phyloP scores from a whole-genome alignment of 2,888 invertebrate genomes.

The Gymnosoma rotundatum region DNA sequence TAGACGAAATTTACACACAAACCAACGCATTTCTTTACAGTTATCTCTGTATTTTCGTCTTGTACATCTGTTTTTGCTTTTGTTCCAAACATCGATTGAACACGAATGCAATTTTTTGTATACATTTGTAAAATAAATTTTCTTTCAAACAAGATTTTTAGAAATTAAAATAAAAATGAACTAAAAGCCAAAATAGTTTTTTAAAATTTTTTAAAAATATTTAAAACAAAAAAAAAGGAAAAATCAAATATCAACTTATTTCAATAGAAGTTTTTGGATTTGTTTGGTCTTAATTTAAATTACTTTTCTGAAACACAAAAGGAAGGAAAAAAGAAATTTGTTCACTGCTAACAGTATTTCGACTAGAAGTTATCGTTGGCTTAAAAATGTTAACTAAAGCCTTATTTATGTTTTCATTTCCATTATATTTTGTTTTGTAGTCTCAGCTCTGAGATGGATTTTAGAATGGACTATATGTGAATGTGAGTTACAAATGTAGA shows the following conservation, averaged over 20 bases:
- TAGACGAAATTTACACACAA: too few species aligned
- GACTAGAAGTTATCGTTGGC: slow-evolving; percentile 49
- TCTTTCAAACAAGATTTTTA: too few species aligned
- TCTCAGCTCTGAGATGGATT: slow-evolving; percentile 9
- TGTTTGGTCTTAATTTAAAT: slow-evolving; percentile 44
- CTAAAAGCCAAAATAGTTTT: too few species aligned
- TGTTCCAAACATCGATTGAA: too few species aligned
- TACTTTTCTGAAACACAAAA: neutral
- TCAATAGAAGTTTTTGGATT: neutral
- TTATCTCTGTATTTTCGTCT: too few species aligned
- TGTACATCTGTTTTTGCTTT: too few species aligned
- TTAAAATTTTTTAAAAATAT: too few species aligned
- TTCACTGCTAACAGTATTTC: slow-evolving; percentile 41
- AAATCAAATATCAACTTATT: neutral
- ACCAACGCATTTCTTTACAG: too few species aligned
- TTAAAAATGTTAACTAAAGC: slow-evolving; percentile 57
- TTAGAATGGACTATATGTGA: neutral
- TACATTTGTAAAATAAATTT: too few species aligned
- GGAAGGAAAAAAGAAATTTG: neutral
- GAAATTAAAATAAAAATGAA: too few species aligned
- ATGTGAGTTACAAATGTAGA: slow-evolving; percentile 69
- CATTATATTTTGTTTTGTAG: slow-evolving; percentile 29
- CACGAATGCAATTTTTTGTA: too few species aligned
- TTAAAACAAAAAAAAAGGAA: too few species aligned
- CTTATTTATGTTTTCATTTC: slow-evolving; percentile 60